Base-by-base conservation (phyloP, 1,140 invertebrate genomes). In the Melitaea cinxia region DNA sequence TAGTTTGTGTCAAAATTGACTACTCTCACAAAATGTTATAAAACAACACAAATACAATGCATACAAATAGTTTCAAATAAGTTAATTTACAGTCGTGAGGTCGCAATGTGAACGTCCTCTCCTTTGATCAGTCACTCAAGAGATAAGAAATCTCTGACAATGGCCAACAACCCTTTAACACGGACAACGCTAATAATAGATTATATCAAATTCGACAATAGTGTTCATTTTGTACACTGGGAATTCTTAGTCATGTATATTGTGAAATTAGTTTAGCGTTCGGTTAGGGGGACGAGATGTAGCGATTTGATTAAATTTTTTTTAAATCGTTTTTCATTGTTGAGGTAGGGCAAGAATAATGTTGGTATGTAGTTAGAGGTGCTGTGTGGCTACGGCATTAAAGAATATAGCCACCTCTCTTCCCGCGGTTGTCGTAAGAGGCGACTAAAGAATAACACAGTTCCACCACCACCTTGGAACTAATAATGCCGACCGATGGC, bases 101-200 rank as follows among this genome's bases (percentile, higher is more conserved):
- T 45, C 53, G 53, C 7, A 56, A 56, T 56, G 37, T 56, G 39
- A 39, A 56, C 53, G 53, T 26, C 10, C 37, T 35, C n/a, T 19
- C 12, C 12, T 39, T 45, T 45, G 39, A 56, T 28, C 53, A 56
- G 35, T 56, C 53, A 56, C 53, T 56, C 35, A 56, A 52, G 17
- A 49, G 62, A 65, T 61, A 61, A 49, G 14, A 61, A 37, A 47
- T 57, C 45, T 39, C 12, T 21, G 39, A 47, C 61, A 58, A 53
- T 65, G 62, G 54, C 58, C 62, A 65, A 65, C 42, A 49, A 64
- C 61, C 54, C 53, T 64, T 64, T 64, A 53, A 59, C 56, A 59
- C 56, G 42, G 56, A 59, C 53, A 49, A 24, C 60, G 37, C 61
- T 64, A 57, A 59, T 54, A 64, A 39, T 24, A 33, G 61, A 65